Base-by-base conservation (phyloP, 2,797 vertebrate genomes). In the Acipenser ruthenus region DNA sequence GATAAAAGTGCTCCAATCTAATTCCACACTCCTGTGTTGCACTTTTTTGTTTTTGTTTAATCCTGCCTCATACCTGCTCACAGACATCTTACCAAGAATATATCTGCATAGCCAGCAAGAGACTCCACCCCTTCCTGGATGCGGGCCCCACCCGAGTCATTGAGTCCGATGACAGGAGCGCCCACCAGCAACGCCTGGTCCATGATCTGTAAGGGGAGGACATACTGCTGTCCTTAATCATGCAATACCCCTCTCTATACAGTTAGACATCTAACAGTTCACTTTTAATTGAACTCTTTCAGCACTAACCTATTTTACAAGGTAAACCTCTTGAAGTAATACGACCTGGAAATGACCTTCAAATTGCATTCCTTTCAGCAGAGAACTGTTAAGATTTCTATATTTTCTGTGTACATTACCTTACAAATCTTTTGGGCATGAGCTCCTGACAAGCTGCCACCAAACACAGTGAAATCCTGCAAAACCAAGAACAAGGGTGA, bases 391-490 rank as follows among this genome's bases (percentile, higher is more conserved):
- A 37, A 3, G 23, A 37, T 37, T 37, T 37, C 23, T 37, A 37
- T 37, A 37, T 58, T 13, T 58, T 11, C 6, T 13, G 7, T 9
- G 55, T 11, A 50, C 49, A 68, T 83, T 78, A 98, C 97, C 90
- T 99, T 99, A 78, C 96, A 99, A 77, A 99, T 93, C 85, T 99
- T 99, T 77, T 97, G 96, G 56, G 97, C 95, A 12, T 99, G 97
- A 72, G 90, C 97, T 82, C 96, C 96, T 11, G 97, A 99, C 68
- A 99, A 83, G 82, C 97, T 99, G 49, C 97, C 97, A 52, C 97
- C 97, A 80, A 99, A 99, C 55, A 99, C 97, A 2, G 97, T 99
- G 74, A 99, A 99, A 84, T 99, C 95, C 96, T 99, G 75, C 65
- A 77, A 61, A 71, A 49, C 0, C 5, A 69, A 10, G 61, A 10